Percentiles rank a stretch among this genome's conserved stretches.
Evolutionary conservation across 2,113 vertebrate species (phyloP).

Genomic region (Steatornis caripensis): DNA sequence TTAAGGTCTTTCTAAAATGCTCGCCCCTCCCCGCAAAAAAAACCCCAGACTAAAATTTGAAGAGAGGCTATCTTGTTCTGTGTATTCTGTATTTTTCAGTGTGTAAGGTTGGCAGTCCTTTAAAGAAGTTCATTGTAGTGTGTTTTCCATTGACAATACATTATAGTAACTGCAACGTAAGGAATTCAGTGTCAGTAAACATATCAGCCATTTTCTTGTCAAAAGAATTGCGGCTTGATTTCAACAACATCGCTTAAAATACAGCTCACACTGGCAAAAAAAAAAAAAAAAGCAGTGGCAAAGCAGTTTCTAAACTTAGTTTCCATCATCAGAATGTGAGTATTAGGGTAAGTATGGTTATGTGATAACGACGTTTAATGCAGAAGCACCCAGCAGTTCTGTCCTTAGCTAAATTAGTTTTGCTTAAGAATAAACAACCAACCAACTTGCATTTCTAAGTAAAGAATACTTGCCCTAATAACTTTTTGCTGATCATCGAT

Average conservation of each 20-base stretch:
- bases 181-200: background rate
- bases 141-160: background rate
- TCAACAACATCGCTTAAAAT: background rate
- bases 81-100: background rate
- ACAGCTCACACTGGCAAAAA: background rate
- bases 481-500: background rate
- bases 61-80: background rate
- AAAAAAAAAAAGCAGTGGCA: background rate
- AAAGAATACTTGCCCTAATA: background rate
- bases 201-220: background rate
- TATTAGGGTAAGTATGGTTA: background rate
- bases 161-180: background rate
- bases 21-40: accelerated
- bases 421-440: background rate
- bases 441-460: background rate
- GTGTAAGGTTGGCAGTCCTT: background rate
- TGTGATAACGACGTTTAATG: background rate
- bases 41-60: background rate
- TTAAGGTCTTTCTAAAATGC: background rate
- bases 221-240: background rate
- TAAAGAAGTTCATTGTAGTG: background rate
- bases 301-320: background rate
- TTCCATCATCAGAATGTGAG: background rate
- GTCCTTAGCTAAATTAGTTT: background rate
- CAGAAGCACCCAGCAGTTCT: background rate